Evolutionary conservation across 2,888 invertebrate genomes (phyloP), one percentile per base, ranked within the genome.

Genomic region (Caradrina clavipalpis): DNA sequence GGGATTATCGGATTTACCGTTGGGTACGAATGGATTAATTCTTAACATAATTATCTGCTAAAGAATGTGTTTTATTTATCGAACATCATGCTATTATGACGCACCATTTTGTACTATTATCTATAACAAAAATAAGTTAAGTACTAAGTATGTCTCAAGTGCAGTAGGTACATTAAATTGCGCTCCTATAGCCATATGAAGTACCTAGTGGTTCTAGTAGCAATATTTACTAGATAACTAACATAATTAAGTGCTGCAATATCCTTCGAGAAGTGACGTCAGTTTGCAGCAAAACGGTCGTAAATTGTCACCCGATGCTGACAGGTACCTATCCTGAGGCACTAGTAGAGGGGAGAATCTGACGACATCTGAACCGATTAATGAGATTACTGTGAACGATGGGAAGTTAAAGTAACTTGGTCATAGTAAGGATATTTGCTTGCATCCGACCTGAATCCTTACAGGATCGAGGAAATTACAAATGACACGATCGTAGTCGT

Each of bases 361-460:
- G 87, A 81, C 86, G 86, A 89, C 87, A 87, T 85, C 77, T 83
- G 82, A 74, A 70, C 80, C 81, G 84, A 87, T 90, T 89, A 88
- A 89, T 85, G 80, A 87, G 88, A 88, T 90, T 87, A 87, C 80
- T 73, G 76, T 75, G 66, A 75, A 55, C 22, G 53, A 53, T 59
- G 59, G 31, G 61, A 73, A 63, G 66, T 69, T 49, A 50, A 69
- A 58, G 58, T 61, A 45, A 62, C 61, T 49, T 63, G 45, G 56
- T 53, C 50, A 39, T 57, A 55, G 35, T 57, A 53, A 65, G 56
- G 1, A 8, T 35, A 0, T 42, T 15, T 42, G 26, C 26, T 26
- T 26, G 26, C 26, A 26, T 26, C 26, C 26, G 26, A 26, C 26
- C 26, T 26, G 13, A 42, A 42, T 42, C 13, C 42, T 42, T 13